Conservation (phyloP, 2,888 invertebrate genomes). For the Philereme vetulata region DNA sequence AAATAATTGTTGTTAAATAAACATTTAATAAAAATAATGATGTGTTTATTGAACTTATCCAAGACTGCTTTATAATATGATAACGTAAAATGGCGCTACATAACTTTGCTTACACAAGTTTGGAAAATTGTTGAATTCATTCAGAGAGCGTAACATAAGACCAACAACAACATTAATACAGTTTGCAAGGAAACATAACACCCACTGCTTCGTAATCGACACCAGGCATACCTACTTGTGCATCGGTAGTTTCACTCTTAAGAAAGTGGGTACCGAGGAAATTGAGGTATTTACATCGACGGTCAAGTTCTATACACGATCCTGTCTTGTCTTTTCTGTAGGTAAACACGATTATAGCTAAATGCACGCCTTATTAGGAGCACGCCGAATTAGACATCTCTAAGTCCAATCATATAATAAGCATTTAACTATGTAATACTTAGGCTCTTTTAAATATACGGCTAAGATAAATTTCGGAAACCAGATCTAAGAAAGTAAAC, state of each 20-base stretch:
- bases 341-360: slow-evolving; percentile 17
- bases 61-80: neutral
- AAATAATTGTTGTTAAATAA: slow-evolving; percentile 64
- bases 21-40: slow-evolving; percentile 37
- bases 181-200: slow-evolving; percentile 55
- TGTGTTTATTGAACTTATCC: slow-evolving; percentile 27
- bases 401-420: slow-evolving; percentile 10
- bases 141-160: slow-evolving; percentile 43
- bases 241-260: slow-evolving; percentile 64
- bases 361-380: slow-evolving; percentile 16
- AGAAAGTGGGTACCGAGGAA: slow-evolving; percentile 59
- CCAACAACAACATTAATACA: slow-evolving; percentile 18
- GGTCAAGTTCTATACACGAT: slow-evolving; percentile 35
- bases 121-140: slow-evolving; percentile 38
- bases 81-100: slow-evolving; percentile 6
- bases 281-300: slow-evolving; percentile 41
- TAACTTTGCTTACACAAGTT: slow-evolving; percentile 12
- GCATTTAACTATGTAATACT: slow-evolving; percentile 37
- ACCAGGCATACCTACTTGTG: slow-evolving; percentile 42
- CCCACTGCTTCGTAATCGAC: slow-evolving; percentile 56
- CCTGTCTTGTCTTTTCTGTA: slow-evolving; percentile 29
- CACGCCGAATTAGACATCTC: slow-evolving; percentile 1
- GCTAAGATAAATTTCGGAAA: slow-evolving; percentile 28
- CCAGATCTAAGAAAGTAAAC: slow-evolving; percentile 32
- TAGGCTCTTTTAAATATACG: slow-evolving; percentile 23